Conservation (phyloP, 2,113 vertebrate genomes). For the Eublepharis macularius region DNA sequence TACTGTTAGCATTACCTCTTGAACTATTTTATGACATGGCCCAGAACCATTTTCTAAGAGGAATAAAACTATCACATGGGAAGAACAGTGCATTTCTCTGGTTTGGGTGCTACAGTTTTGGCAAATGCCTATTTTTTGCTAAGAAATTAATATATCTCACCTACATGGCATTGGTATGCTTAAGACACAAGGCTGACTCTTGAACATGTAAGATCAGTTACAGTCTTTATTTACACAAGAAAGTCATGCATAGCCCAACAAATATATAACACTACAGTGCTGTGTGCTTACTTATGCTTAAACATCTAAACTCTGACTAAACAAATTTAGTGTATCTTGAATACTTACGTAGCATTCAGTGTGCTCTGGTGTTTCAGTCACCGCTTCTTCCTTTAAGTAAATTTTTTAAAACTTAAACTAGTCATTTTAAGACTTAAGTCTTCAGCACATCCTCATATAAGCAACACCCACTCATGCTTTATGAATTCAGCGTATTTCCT, state of each 20-base stretch:
- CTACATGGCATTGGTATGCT: no score
- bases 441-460: not conserved
- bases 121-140: no score
- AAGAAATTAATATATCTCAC: no score
- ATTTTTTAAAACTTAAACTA: fast-evolving
- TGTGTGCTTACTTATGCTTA: not conserved
- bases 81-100: no score
- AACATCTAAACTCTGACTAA: not conserved
- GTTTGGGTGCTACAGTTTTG: no score
- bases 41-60: not conserved
- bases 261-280: not conserved
- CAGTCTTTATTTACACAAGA: not conserved
- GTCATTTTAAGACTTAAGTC: not conserved
- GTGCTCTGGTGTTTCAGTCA: not conserved
- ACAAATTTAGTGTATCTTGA: fast-evolving
- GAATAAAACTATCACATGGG: not conserved
- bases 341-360: conserved; percentile 57
- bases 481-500: no score
- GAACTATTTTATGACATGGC: not conserved
- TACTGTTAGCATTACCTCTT: no score
- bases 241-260: not conserved
- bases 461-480: no score
- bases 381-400: conserved; percentile 32
- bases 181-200: no score
- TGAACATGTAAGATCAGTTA: not conserved